A percentile compares a stretch with the other conserved stretches of the same genome.
Conservation (phyloP, 2,888 invertebrate species). For the Orthonychiurus folsomi region DNA sequence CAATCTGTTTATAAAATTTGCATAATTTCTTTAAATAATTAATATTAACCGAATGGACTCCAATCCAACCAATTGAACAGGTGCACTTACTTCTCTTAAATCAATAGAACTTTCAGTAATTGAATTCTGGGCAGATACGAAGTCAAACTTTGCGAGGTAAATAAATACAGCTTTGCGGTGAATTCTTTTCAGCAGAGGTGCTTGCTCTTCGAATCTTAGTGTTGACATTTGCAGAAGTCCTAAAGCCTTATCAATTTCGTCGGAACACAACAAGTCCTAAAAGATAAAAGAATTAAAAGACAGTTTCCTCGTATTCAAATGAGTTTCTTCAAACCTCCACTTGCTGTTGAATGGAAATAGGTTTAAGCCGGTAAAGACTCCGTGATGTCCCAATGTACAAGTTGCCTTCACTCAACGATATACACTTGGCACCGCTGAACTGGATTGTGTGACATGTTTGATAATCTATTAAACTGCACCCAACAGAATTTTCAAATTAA, state of each 20-base stretch:
- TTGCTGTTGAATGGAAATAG: conserved; percentile 50
- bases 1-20: conserved; percentile 43
- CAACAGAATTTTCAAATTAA: background rate
- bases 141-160: conserved; percentile 46
- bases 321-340: conserved; percentile 42
- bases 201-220: conserved; percentile 27
- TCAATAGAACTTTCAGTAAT: conserved; percentile 46
- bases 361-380: conserved; percentile 47
- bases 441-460: conserved; percentile 42
- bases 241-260: conserved; percentile 48
- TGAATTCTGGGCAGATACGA: conserved; percentile 46
- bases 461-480: conserved; percentile 11
- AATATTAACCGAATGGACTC: too few relatives aligned
- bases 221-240: conserved; percentile 45
- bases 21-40: background rate
- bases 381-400: conserved; percentile 47
- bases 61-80: background rate
- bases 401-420: conserved; percentile 49
- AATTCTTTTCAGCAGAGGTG: conserved; percentile 32
- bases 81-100: conserved; percentile 42
- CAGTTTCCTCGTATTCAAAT: background rate
- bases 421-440: conserved; percentile 46
- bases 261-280: conserved; percentile 36
- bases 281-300: conserved; percentile 4
- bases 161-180: conserved; percentile 49